Conservation (phyloP, 2,113 vertebrate genomes). For the Anarhynchus alexandrinus region DNA sequence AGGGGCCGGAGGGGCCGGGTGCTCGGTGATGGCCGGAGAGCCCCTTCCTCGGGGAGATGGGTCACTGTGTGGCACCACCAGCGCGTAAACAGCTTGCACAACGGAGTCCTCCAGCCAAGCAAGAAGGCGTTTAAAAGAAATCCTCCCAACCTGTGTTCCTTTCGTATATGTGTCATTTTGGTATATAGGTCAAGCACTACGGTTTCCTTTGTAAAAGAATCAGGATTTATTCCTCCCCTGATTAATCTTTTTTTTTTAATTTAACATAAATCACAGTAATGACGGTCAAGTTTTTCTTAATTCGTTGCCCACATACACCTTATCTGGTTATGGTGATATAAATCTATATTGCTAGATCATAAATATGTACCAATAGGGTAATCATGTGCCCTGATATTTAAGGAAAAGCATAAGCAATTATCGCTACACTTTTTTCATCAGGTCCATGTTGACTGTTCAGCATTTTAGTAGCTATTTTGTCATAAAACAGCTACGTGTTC, state of each 20-base stretch:
- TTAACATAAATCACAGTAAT: neutral
- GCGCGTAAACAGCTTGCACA: fast-evolving
- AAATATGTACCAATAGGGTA: neutral
- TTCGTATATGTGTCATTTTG: neutral
- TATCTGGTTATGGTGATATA: neutral
- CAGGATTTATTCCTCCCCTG: neutral
- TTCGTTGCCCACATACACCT: neutral
- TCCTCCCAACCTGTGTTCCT: neutral
- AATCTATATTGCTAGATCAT: neutral
- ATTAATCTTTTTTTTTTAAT: neutral
- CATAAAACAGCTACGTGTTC: neutral
- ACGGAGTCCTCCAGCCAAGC: neutral
- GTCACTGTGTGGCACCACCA: fast-evolving
- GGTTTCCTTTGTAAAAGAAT: neutral
- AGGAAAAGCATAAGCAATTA: neutral
- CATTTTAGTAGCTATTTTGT: neutral
- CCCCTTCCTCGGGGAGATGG: neutral
- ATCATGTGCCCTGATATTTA: neutral
- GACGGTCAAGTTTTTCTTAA: neutral
- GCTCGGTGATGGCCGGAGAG: neutral
- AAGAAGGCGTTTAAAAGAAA: neutral
- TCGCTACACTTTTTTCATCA: neutral
- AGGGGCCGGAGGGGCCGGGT: neutral
- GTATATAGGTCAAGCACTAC: neutral
- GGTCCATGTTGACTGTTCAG: neutral